Evolutionary conservation across 2,113 vertebrate genomes (phyloP), one percentile per base, ranked within the genome.

Genomic region (Psophia crepitans): DNA sequence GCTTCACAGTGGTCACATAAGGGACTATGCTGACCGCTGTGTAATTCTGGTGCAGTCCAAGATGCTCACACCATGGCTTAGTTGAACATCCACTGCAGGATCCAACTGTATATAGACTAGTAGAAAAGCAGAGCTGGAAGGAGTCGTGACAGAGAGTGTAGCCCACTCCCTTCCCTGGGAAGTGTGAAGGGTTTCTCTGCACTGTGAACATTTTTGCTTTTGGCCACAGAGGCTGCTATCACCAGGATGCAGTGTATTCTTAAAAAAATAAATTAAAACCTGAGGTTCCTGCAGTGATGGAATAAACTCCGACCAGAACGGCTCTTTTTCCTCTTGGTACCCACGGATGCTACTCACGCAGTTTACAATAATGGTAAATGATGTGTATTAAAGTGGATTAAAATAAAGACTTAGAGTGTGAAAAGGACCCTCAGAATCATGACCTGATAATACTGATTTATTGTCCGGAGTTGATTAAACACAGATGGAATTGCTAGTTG

Each of bases 161-260:
- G 66, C 41, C 58, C 81, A 49, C 14, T 86, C 68, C n/a, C 28
- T 96, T 93, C 76, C 48, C 64, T 86, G 87, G 82, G 57, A 91
- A 77, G 11, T 17, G 8, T 0, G 5, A 9, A 74, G 12, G 84
- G n/a, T 5, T 66, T 90, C 97, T 81, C 80, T 96, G 49, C 68
- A 54, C n/a, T 49, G 39, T 75, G 81, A 35, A 28, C 2, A 44
- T 63, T 95, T 96, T 95, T 89, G 53, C 43, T 95, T 46, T 94
- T 30, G 32, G 14, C 5, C 68, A 64, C 48, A 20, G n/a, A 30
- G 71, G n/a, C 48, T 60, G 65, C 10, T 27, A 7, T 78, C 20
- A 69, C 24, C 10, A 44, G 16, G 11, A 81, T 35, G 24, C 15
- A 77, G 37, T 6, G 2, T 89, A 87, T 80, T 61, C 74, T 87